Evolutionary conservation across 2,113 vertebrate genomes (phyloP).

Genomic region (Sturnus vulgaris): DNA sequence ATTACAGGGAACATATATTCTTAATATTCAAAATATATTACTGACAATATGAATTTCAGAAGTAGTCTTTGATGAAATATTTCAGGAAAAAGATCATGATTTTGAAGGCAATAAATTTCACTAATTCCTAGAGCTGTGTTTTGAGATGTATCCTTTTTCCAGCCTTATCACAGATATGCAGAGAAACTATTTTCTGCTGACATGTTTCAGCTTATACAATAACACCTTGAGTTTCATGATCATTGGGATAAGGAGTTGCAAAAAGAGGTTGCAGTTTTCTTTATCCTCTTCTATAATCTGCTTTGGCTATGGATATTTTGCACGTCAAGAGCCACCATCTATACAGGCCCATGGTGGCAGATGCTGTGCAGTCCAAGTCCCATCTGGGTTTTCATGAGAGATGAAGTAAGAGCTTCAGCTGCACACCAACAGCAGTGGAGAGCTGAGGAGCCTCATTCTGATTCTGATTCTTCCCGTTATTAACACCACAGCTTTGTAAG

Average conservation of each 20-base stretch:
- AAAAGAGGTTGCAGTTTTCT: background rate
- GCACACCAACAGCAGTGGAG: background rate
- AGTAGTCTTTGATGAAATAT: background rate
- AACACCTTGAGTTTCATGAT: accelerated
- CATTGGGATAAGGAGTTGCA: background rate
- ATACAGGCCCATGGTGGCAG: accelerated
- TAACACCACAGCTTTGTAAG: background rate
- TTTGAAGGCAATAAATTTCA: background rate
- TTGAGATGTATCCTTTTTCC: background rate
- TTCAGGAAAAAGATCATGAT: background rate
- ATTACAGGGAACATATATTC: background rate
- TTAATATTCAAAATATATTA: background rate
- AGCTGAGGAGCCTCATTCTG: background rate
- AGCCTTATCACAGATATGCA: background rate
- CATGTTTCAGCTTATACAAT: accelerated
- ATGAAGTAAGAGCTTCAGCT: background rate
- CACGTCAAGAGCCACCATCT: background rate
- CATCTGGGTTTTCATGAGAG: background rate
- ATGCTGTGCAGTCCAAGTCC: background rate
- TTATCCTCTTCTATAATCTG: background rate
- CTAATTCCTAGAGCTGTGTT: background rate
- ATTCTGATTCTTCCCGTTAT: background rate
- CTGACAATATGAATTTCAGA: background rate
- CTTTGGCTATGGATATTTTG: background rate
- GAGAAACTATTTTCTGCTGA: background rate